phyloP scores from a whole-genome alignment of 1,140 invertebrate species.

The Scaptomyza graminum region DNA sequence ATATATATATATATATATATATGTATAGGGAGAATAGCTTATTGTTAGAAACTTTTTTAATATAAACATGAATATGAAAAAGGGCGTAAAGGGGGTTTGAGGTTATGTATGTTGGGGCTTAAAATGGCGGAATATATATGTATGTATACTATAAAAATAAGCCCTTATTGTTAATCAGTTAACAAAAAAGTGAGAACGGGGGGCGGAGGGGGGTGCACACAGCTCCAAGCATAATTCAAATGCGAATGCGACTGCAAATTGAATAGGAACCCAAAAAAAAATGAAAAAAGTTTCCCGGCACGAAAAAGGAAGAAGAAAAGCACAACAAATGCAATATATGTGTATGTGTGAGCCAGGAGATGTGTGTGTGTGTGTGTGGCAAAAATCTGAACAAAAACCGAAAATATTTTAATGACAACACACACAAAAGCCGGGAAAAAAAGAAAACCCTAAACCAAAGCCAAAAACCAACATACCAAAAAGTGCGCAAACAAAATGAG shows the following conservation, averaged over 20 bases:
- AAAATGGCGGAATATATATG: too few species aligned
- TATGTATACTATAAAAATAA: constrained; percentile 44
- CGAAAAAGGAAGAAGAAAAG: constrained; percentile 24
- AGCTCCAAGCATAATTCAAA: constrained; percentile 61
- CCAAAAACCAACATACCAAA: constrained; percentile 21
- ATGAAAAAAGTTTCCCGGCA: constrained; percentile 63
- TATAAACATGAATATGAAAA: constrained; percentile 70
- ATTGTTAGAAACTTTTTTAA: constrained; percentile 81
- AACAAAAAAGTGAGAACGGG: constrained; percentile 59
- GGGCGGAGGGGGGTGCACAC: constrained; percentile 6
- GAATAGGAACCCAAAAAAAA: constrained; percentile 71
- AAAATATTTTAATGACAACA: constrained; percentile 80
- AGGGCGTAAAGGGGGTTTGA: not conserved
- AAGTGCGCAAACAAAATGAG: constrained; percentile 65
- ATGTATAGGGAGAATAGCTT: constrained; percentile 40
- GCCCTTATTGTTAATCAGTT: constrained; percentile 75
- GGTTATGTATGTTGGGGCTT: not conserved
- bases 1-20: constrained; percentile 48
- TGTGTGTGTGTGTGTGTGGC: constrained; percentile 23
- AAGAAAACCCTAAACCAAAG: constrained; percentile 35
- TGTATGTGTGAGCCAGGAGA: not conserved
- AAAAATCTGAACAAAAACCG: constrained; percentile 74
- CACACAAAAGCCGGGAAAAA: constrained; percentile 34
- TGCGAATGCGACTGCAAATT: constrained; percentile 58
- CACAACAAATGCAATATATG: constrained; percentile 22